Evolutionary conservation across 2,797 vertebrate species (phyloP), one percentile per base, ranked within the genome.

Genomic region (Uromys caudimaculatus): DNA sequence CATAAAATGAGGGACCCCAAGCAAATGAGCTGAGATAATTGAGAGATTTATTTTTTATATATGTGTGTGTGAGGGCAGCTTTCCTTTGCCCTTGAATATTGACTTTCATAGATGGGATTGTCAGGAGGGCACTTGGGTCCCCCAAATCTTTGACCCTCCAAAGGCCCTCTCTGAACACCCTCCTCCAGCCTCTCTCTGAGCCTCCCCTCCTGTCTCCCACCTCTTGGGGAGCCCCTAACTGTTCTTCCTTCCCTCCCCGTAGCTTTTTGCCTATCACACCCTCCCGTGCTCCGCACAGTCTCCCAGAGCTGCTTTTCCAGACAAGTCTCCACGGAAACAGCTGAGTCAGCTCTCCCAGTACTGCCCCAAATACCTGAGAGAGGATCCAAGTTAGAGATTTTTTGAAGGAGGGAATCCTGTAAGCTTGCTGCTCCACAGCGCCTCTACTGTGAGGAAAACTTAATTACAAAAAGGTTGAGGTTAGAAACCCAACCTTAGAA

Each of bases 21-120:
- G 99, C 99, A 99, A 99, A 99, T 98, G 99, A 99, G 99, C 98
- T 98, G 98, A 98, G 98, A 99, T 99, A 99, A 99, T 99, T 99
- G 99, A 99, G 99, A 99, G 99, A 99, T 99, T 99, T 99, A 99
- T 99, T 99, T 99, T 98, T 96, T 98, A 97, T 97, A 97, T 98
- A 97, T 98, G 75, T 97, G 95, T 97, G 95, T 97, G 97, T 97
- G 98, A 98, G 97, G 93, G 98, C 96, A 81, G 98, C 97, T 98
- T 98, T 98, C 98, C 97, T 98, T 98, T 99, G 99, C 99, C 99
- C 99, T 99, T 99, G 99, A 98, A 98, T 98, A 94, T 97, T 99
- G 99, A 99, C 99, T 99, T 99, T 99, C 98, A 99, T 98, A 98
- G 97, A 97, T 47, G 5, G 41, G 96, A 97, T 95, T 96, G 94